These are phyloP conservation scores for Cephus rjabovi DNA, from an alignment of 2,888 invertebrate genomes.

Conservation along the genomic window DNA sequence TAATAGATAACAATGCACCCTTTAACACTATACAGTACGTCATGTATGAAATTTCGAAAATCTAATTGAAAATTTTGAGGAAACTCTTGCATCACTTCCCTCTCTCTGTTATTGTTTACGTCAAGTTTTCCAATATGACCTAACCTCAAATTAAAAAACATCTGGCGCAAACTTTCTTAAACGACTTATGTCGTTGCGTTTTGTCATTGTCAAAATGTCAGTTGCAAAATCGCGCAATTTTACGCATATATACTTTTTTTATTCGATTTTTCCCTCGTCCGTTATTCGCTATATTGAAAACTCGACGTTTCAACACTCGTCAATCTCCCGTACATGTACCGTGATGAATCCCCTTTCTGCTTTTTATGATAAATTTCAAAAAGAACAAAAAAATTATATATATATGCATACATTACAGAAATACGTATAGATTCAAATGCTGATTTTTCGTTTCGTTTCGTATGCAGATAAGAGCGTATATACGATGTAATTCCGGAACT, in stretches of 20 bases:
- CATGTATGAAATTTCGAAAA: neutral
- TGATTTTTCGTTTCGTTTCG: neutral
- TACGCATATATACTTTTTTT: neutral
- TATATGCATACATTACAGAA: neutral
- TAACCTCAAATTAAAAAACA: neutral
- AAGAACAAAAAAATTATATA: neutral
- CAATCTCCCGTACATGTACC: neutral
- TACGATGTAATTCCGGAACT: neutral
- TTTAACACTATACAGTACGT: neutral
- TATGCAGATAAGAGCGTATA: neutral
- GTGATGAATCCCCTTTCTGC: neutral
- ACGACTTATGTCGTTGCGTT: neutral
- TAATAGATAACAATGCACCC: too few species aligned
- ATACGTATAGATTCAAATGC: neutral
- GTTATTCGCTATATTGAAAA: neutral
- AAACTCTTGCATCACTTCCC: neutral
- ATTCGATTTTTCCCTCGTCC: neutral
- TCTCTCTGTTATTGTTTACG: neutral
- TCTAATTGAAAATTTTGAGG: neutral
- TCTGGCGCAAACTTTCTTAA: neutral
- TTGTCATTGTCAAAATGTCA: neutral
- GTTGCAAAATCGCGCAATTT: neutral
- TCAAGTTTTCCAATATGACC: neutral
- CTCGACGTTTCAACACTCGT: neutral
- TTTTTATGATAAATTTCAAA: neutral